Conservation (phyloP, 2,888 invertebrate species). For the Crossocerus cetratus region DNA sequence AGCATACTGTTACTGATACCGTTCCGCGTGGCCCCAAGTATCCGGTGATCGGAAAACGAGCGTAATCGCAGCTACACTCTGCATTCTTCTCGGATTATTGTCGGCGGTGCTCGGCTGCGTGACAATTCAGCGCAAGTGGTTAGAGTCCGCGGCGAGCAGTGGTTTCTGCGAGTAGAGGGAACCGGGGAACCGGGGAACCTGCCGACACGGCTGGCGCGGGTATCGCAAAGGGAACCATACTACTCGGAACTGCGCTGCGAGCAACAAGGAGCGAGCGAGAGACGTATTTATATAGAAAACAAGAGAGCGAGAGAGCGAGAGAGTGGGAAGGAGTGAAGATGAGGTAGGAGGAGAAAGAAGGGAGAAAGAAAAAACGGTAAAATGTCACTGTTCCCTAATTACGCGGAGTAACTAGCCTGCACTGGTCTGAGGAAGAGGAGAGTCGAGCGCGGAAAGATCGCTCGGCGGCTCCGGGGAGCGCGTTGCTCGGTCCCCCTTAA, state of each 20-base stretch:
- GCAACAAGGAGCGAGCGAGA: constrained; percentile 3
- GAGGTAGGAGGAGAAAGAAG: constrained; percentile 17
- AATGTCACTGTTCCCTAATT: constrained; percentile 73
- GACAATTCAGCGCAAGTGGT: no score
- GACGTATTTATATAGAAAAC: constrained; percentile 51
- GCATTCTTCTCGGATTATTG: no score
- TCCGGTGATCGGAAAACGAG: neutral
- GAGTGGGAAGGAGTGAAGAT: constrained; percentile 1
- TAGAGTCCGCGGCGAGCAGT: no score
- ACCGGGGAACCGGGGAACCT: no score
- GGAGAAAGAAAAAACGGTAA: constrained; percentile 66
- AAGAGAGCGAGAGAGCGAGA: neutral
- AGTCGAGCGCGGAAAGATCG: constrained; percentile 39
- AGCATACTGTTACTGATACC: neutral
- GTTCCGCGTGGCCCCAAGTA: neutral
- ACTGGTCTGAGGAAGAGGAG: constrained; percentile 19
- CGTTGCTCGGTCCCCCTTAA: constrained; percentile 42
- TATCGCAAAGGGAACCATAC: neutral
- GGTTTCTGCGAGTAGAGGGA: no score
- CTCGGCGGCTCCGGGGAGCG: constrained; percentile 28
- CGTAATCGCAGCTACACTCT: no score
- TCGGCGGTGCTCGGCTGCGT: no score
- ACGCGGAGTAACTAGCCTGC: constrained; percentile 63
- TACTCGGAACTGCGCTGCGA: neutral
- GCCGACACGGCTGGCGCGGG: no score